Base-by-base conservation (phyloP, 2,797 vertebrate genomes). In the Coilia nasus region DNA sequence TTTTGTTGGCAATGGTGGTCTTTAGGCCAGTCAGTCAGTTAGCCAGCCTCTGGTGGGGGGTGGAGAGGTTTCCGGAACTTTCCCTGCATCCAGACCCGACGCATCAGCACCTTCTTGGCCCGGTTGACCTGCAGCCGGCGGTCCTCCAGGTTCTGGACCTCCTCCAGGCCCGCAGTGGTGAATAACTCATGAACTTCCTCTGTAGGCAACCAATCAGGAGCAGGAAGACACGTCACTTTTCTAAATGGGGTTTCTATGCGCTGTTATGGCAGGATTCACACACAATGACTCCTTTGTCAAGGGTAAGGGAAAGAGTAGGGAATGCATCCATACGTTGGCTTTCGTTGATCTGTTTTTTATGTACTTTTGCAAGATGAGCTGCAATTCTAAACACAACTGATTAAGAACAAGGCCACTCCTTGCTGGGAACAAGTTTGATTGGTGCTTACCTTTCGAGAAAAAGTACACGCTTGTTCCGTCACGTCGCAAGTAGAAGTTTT, bases 391-490 rank as follows among this genome's bases (percentile, higher is more conserved):
- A 35, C n/a, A 60, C 23, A 21, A 81, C 7, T 82, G 50, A 47
- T 35, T 25, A 31, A 21, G 62, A 60, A 44, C 28, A 82, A 47
- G 19, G 21, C 44, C 47, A 81, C 25, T 25, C 47, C 57, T 41
- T 82, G 46, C 80, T 28, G 19, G 19, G 54, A 60, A 21, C 14
- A 46, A 7, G 41, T 46, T 25, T 44, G 4, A 25, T 23, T 3
- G 47, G 28, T n/a, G 21, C 28, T 67, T 95, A 98, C 97, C 97
- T 98, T 97, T 96, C 54, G 95, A 97, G 91, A 98, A 99, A 92
- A 97, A 99, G 93, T 98, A 98, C 17, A 95, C 97, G 89, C 97
- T 97, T 83, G 97, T 98, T 93, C 98, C 97, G 93, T 98, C 96
- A 91, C 97, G 96, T 89, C 97, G 95, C 81, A 95, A 94, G 87